Evolutionary conservation across 2,797 vertebrate species (phyloP).

Genomic region (Pseudopleuronectes americanus): DNA sequence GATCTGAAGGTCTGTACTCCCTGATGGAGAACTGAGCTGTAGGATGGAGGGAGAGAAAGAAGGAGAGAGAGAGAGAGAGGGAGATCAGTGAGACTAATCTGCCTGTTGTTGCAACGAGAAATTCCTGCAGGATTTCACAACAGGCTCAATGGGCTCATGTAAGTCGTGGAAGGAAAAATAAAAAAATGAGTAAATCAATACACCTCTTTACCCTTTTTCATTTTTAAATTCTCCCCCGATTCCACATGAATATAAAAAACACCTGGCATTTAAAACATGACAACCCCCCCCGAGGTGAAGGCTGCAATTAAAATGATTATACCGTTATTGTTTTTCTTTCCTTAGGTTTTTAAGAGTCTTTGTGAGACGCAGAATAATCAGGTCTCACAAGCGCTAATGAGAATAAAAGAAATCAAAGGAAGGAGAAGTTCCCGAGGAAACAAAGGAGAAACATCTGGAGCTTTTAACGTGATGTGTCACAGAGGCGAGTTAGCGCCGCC

Average conservation of each 20-base stretch:
- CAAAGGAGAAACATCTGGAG: slow-evolving; percentile 32
- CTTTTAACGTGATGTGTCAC: slow-evolving; percentile 15
- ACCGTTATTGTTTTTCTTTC: slow-evolving; percentile 26
- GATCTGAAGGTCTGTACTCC: slow-evolving; percentile 73
- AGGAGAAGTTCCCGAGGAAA: slow-evolving; percentile 42
- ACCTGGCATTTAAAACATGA: slow-evolving; percentile 1
- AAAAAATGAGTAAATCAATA: slow-evolving; percentile 24
- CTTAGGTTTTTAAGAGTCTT: slow-evolving; percentile 18
- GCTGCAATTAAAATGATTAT: slow-evolving; percentile 31
- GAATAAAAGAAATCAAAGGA: slow-evolving; percentile 26
- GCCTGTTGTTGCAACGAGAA: slow-evolving; percentile 61
- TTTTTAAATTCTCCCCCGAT: slow-evolving; percentile 9
- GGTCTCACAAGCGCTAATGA: slow-evolving; percentile 29
- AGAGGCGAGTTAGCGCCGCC: slow-evolving; percentile 12
- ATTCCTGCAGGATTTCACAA: slow-evolving; percentile 75
- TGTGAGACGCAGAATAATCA: slow-evolving; percentile 33
- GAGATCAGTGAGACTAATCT: slow-evolving; percentile 65
- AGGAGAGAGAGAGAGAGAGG: slow-evolving; percentile 3
- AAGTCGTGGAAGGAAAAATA: slow-evolving; percentile 20
- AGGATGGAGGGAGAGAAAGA: slow-evolving; percentile 1
- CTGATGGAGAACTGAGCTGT: slow-evolving; percentile 76
- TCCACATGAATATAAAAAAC: slow-evolving; percentile 12
- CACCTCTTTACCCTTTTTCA: slow-evolving; percentile 28
- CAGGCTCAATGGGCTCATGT: slow-evolving; percentile 49
- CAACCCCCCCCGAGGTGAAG: slow-evolving; percentile 29